phyloP scores from a whole-genome alignment of 2,797 vertebrate species.

The Podarcis lilfordi region DNA sequence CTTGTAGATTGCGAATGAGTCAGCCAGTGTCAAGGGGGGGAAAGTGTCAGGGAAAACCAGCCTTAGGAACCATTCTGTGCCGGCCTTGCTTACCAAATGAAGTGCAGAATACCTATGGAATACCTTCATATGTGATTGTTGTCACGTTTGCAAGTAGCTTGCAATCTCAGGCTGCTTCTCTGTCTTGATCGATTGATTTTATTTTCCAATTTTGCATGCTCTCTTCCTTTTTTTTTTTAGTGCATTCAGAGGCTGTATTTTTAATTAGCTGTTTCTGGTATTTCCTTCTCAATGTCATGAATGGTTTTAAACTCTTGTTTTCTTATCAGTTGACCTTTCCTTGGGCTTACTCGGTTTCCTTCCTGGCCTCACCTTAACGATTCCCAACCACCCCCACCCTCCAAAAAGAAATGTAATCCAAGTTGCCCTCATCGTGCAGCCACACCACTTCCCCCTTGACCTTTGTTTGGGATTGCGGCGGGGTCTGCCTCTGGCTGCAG shows the following conservation, averaged over 20 bases:
- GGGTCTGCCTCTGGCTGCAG: not conserved
- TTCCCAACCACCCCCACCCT: not conserved
- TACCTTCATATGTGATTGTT: not conserved
- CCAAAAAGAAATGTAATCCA: not conserved
- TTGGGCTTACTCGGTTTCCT: not conserved
- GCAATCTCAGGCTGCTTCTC: not conserved
- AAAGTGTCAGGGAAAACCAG: not conserved
- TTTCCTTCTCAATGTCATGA: not conserved
- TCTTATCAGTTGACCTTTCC: constrained; percentile 39
- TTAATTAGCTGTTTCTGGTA: constrained; percentile 10
- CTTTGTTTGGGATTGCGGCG: constrained; percentile 28
- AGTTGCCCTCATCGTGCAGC: not conserved
- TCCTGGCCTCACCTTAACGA: constrained; percentile 27
- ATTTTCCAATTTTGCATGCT: not conserved
- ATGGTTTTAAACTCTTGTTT: constrained; percentile 5
- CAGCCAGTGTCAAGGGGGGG: not conserved
- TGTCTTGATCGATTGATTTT: rapidly evolving
- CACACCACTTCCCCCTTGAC: constrained; percentile 34
- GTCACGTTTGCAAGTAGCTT: not conserved
- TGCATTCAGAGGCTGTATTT: not conserved
- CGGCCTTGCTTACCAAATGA: not conserved
- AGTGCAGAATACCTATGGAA: not conserved
- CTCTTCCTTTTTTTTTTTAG: not conserved
- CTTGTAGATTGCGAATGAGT: not conserved
- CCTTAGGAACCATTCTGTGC: not conserved